Evolutionary conservation across 2,113 vertebrate genomes (phyloP), one percentile per base, ranked within the genome.

Genomic region (Xenopus laevis): DNA sequence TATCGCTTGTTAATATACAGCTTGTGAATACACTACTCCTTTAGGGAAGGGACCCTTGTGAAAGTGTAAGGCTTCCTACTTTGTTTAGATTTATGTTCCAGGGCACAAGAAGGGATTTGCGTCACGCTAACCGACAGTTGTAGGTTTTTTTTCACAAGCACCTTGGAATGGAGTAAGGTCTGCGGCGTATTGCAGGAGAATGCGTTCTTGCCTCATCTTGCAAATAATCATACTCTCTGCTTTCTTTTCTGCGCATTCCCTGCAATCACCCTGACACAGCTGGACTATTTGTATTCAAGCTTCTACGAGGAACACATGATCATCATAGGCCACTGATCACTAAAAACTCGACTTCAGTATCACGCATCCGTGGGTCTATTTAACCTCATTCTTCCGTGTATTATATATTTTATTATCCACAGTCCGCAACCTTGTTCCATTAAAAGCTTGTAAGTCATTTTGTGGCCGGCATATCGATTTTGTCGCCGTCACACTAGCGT

Each of bases 401-500:
- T 84, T 82, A 72, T 78, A 77, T 79, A 72, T 85, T 81, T 82
- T 84, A 84, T 27, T 27, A 27, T 78, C 70, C 33, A 81, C 71
- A 77, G 72, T 79, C 82, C 83, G 86, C 82, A 84, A 82, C 82
- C 83, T 81, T 71, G 76, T 85, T 83, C 81, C 81, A 80, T 79
- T 82, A 82, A 83, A 85, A 81, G 87, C 86, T 79, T 82, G 78
- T 83, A 82, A 80, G 72, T 83, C 79, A 79, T 84, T 84, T 82
- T 75, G 81, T 81, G 81, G 81, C 83, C 82, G 79, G 82, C 89
- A 82, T 86, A 86, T 84, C 73, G 77, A 78, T 78, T 86, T 83
- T 82, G 83, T 87, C 85, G 82, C 80, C 82, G 77, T 86, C 84
- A 82, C 83, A 79, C 81, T 85, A 85, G 83, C 82, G 82, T 91